Base-by-base conservation (phyloP, 2,113 vertebrate species). In the Ibidorhyncha struthersii region DNA sequence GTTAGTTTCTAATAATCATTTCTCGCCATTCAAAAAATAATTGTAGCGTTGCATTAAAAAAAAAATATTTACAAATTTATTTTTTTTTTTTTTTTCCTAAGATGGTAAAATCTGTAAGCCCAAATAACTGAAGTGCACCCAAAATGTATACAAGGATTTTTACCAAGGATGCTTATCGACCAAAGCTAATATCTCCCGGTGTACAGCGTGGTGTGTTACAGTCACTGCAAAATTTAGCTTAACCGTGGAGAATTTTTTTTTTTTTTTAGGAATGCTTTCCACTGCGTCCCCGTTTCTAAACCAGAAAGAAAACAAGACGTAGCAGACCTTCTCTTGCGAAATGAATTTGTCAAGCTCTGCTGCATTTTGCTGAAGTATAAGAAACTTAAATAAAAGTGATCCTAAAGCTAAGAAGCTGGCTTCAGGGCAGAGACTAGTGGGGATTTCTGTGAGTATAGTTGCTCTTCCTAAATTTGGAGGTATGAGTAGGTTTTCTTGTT, bases 361-460 rank as follows among this genome's bases (percentile, higher is more conserved):
- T 96, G 96, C 70, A 50, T 88, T 94, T 88, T 95, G 89, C 95
- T 96, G 95, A 91, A 82, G 74, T 90, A 82, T 40, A 91, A 77
- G 79, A 94, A 97, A 91, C 81, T 62, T 49, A 62, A 81, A 93
- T 82, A 85, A 89, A 97, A 91, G 66, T 32, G 10, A 95, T 85
- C 50, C 34, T 22, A 27, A 87, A 87, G 41, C 52, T 53, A 86
- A 88, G 71, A 66, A 80, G 34, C 36, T 86, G 81, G 45, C 83
- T 94, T 76, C 86, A 58, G 81, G 73, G 74, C 70, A 91, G 65
- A 78, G 32, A 23, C 36, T 56, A 18, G 40, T 49, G 66, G 50
- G n/a, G 71, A 94, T 76, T 90, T 85, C 71, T 65, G 32, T 41
- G 40, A 22, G 53, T 36, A 14, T 43, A 70, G 76, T 10, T 20